Evolutionary conservation across 2,113 vertebrate species (phyloP).

Genomic region (Phalacrocorax brasilianus): DNA sequence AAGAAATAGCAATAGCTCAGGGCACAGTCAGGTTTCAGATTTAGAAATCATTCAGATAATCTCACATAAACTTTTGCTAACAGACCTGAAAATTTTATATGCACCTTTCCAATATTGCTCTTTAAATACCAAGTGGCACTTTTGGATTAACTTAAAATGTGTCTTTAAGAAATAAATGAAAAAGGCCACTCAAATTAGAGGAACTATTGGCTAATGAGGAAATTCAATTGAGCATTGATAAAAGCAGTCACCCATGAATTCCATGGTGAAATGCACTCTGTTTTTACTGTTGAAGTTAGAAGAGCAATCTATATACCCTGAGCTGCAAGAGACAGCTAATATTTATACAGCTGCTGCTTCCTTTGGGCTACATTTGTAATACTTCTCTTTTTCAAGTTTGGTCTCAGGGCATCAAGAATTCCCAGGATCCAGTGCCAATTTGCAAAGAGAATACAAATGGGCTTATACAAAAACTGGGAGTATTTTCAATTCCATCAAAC

Average conservation of each 20-base stretch:
- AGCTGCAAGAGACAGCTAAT: not conserved
- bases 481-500: conserved; percentile 29
- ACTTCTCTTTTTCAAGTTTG: not conserved
- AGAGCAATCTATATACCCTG: not conserved
- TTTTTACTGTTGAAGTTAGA: not conserved
- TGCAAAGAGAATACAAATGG: not conserved
- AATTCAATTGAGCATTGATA: not conserved
- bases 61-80: not conserved
- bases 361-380: not conserved
- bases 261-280: not conserved
- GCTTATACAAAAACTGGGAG: not conserved
- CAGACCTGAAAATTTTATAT: not conserved
- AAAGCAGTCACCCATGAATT: not conserved
- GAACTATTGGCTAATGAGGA: not conserved
- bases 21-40: not conserved
- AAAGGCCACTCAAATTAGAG: not conserved
- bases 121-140: not conserved
- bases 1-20: not conserved
- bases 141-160: conserved; percentile 21
- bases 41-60: not conserved
- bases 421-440: not conserved
- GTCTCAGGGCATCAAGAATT: not conserved
- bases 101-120: not conserved
- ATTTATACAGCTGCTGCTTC: not conserved
- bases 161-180: not conserved